Evolutionary conservation across 1,140 invertebrate genomes (phyloP).

Genomic region (Lucilia cuprina): DNA sequence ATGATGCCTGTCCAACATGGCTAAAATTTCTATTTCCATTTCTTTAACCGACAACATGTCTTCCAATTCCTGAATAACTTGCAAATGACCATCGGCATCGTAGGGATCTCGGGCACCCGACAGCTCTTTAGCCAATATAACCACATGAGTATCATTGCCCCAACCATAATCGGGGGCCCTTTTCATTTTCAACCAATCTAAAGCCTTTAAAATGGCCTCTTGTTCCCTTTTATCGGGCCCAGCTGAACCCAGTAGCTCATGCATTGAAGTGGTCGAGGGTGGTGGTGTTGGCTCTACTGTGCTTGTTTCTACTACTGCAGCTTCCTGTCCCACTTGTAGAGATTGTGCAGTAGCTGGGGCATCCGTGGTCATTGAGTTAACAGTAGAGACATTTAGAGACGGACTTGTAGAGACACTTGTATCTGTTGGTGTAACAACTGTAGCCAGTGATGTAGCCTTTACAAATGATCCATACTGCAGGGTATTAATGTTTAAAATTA

Average conservation of each 20-base stretch:
- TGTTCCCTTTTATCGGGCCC: constrained; percentile 64
- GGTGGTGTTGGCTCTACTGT: neutral
- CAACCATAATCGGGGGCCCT: constrained; percentile 76
- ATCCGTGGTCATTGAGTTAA: constrained; percentile 12
- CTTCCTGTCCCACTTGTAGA: constrained; percentile 19
- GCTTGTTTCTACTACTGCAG: constrained; percentile 31
- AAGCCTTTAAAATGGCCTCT: constrained; percentile 69
- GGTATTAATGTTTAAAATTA: neutral
- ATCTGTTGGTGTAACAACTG: constrained; percentile 15
- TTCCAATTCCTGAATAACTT: constrained; percentile 66
- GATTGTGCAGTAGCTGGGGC: constrained; percentile 7
- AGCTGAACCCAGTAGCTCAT: constrained; percentile 57
- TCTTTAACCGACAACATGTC: constrained; percentile 81
- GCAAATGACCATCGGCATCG: constrained; percentile 60
- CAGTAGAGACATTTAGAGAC: neutral
- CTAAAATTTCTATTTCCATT: constrained; percentile 81
- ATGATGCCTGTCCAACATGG: constrained; percentile 70
- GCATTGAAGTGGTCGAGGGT: constrained; percentile 32
- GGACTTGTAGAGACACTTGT: neutral
- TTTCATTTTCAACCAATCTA: constrained; percentile 73
- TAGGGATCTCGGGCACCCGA: constrained; percentile 63
- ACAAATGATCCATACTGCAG: neutral
- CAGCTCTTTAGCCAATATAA: constrained; percentile 70
- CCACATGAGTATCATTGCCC: constrained; percentile 78
- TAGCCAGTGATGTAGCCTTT: neutral